Evolutionary conservation across 2,113 vertebrate species (phyloP), one percentile per base, ranked within the genome.

Genomic region (Perccottus glenii): DNA sequence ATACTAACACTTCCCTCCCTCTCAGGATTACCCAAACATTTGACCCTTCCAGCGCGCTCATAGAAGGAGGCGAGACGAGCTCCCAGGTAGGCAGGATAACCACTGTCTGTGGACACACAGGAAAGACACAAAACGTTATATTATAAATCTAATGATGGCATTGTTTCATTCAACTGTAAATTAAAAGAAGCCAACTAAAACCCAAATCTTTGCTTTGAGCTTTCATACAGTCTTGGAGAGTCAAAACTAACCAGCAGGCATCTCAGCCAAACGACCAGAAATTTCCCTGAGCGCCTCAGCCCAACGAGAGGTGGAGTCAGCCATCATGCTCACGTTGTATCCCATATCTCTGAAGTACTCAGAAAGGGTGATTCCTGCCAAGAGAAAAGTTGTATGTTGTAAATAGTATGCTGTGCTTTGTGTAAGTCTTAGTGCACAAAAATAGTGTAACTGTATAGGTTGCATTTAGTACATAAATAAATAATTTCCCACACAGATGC

Each of bases 341-440:
- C 97, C 97, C 97, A 99, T 99, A 88, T 99, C 97, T 55, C 97
- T 92, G 92, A 99, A 99, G 84, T 99, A 99, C 80, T 99, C 97
- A 0, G 97, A 99, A 58, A 99, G 90, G 0, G 97, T 99, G 90
- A 99, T 99, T 62, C 97, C 97, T 98, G 85, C 2, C 75, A 38
- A 65, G 14, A 75, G 19, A 78, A 68, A 68, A 19, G 2, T 1
- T 53, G 51, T 12, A 55, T 36, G 14, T 12, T 35, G 2, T n/a
- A 35, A 53, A 36, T 2, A 33, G 8, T 53, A 27, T 1, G 19
- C 19, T 27, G 19, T 27, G 19, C 19, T 27, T 27, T 27, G 19
- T 27, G 1, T 27, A 27, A 27, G 19, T 27, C 19, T 27, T 27
- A 27, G 19, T 27, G 19, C 3, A 27, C 3, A 27, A 27, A 27